These are phyloP conservation scores for Drosophila sturtevanti DNA, from an alignment of 1,140 invertebrate genomes.

Conservation along the genomic window DNA sequence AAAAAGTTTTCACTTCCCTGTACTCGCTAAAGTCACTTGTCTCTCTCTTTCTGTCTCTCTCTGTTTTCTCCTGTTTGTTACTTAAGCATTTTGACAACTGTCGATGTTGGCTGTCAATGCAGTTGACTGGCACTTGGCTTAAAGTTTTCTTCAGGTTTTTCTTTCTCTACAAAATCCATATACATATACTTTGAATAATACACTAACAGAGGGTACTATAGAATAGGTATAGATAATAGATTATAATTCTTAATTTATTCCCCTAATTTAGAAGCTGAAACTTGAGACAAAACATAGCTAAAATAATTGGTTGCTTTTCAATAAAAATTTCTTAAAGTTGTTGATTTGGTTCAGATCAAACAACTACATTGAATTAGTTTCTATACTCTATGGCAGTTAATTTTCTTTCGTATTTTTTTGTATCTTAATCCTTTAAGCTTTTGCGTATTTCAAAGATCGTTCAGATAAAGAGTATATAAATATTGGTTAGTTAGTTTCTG, in stretches of 20 bases:
- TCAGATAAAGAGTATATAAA: not conserved
- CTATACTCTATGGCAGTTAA: too few relatives aligned
- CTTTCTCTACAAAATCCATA: not conserved
- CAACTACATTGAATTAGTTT: too few relatives aligned
- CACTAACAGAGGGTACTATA: not conserved
- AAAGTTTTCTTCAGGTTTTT: slow-evolving; percentile 47
- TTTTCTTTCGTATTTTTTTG: too few relatives aligned
- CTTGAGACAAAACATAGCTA: too few relatives aligned
- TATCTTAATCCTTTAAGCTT: too few relatives aligned
- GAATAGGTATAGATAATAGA: too few relatives aligned
- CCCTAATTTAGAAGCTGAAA: too few relatives aligned
- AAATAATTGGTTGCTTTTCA: too few relatives aligned
- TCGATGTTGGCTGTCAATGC: slow-evolving; percentile 33
- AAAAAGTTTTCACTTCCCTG: slow-evolving; percentile 33
- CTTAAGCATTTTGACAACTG: slow-evolving; percentile 61
- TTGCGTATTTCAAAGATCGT: too few relatives aligned
- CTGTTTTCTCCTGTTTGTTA: slow-evolving; percentile 22
- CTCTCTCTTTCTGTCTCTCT: not conserved
- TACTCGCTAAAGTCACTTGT: not conserved
- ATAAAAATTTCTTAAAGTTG: too few relatives aligned
- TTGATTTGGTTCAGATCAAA: too few relatives aligned
- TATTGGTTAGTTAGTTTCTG: not conserved
- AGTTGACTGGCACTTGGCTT: slow-evolving; percentile 57
- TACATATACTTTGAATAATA: not conserved
- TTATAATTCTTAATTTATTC: too few relatives aligned